Base-by-base conservation (phyloP, 2,797 vertebrate species). In the Galago senegalensis region DNA sequence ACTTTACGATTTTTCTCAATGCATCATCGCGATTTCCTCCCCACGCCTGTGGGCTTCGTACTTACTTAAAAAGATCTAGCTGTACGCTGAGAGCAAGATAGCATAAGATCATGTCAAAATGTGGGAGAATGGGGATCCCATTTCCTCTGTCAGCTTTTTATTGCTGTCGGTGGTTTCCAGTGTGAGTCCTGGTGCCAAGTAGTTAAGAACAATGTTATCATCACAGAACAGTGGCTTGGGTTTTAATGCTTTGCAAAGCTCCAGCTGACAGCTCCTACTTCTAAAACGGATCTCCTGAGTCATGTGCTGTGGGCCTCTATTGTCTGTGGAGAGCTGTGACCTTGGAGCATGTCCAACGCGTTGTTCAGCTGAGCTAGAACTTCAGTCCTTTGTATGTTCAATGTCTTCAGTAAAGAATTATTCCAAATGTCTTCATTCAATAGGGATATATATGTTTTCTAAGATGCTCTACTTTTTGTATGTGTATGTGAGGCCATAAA, bases 171-270 rank as follows among this genome's bases (percentile, higher is more conserved):
- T 89, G 40, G 31, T 93, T 90, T 97, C 80, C 76, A 93, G 56
- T 67, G 14, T 46, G 53, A 91, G 29, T 95, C 58, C 63, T 79
- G 72, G 67, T 93, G 87, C 94, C 96, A 97, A 94, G 76, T 53
- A 93, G 67, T 87, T 96, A 89, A 84, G 81, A 87, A 97, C 89
- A 97, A 96, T 97, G 96, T 95, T 98, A 96, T 95, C 96, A 61
- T 82, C 63, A 81, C 76, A 88, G 69, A 94, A 61, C 94, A 96
- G 94, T 82, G 84, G 87, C 0, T 81, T 83, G 73, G 89, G 73
- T 92, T 97, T 96, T 96, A 97, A 92, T 76, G 73, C 69, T 89
- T 79, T 89, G 77, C 77, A 95, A 87, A 40, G 76, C 56, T 67
- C 65, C 56, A 87, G 53, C 60, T 79, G 91, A 97, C 72, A 92